These are phyloP conservation scores for Sceliomorpha sp. DNA, from an alignment of 2,888 invertebrate species.

Conservation along the genomic window DNA sequence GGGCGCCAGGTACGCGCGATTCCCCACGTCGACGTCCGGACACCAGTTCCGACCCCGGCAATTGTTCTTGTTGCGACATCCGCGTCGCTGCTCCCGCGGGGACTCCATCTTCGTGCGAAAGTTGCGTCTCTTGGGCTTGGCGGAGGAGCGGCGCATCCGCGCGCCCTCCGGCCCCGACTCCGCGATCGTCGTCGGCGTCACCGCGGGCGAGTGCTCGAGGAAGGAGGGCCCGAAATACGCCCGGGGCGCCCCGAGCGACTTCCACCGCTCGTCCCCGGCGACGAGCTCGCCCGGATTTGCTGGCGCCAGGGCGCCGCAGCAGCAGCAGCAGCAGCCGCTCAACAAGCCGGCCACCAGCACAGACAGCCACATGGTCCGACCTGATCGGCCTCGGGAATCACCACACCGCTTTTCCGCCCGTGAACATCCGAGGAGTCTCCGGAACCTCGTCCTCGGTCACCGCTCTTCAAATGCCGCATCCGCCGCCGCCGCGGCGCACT, in stretches of 20 bases:
- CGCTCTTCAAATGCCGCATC: slow-evolving; percentile 27
- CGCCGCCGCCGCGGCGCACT: slow-evolving; percentile 47
- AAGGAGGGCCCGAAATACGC: slow-evolving; percentile 11
- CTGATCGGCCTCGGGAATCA: slow-evolving; percentile 66
- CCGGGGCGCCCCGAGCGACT: slow-evolving; percentile 5
- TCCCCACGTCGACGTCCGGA: slow-evolving; percentile 84
- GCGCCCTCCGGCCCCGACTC: not conserved
- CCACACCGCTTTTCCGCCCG: slow-evolving; percentile 61
- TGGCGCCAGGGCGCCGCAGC: slow-evolving; percentile 74
- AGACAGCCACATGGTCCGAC: slow-evolving; percentile 78
- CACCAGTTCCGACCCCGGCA: slow-evolving; percentile 80
- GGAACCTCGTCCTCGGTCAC: not conserved
- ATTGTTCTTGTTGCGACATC: slow-evolving; percentile 70
- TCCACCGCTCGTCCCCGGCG: slow-evolving; percentile 13
- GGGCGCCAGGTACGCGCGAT: slow-evolving; percentile 84
- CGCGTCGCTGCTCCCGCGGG: slow-evolving; percentile 73
- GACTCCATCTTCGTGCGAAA: slow-evolving; percentile 60
- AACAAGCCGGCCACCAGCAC: slow-evolving; percentile 77
- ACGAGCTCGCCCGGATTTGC: slow-evolving; percentile 67
- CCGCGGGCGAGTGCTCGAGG: slow-evolving; percentile 21
- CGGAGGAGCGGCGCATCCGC: slow-evolving; percentile 23
- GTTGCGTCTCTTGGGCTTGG: slow-evolving; percentile 38
- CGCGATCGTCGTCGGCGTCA: slow-evolving; percentile 39
- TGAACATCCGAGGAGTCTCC: slow-evolving; percentile 22
- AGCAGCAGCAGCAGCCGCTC: slow-evolving; percentile 75